phyloP scores from a whole-genome alignment of 2,113 vertebrate species.

The Crotalus helleri region DNA sequence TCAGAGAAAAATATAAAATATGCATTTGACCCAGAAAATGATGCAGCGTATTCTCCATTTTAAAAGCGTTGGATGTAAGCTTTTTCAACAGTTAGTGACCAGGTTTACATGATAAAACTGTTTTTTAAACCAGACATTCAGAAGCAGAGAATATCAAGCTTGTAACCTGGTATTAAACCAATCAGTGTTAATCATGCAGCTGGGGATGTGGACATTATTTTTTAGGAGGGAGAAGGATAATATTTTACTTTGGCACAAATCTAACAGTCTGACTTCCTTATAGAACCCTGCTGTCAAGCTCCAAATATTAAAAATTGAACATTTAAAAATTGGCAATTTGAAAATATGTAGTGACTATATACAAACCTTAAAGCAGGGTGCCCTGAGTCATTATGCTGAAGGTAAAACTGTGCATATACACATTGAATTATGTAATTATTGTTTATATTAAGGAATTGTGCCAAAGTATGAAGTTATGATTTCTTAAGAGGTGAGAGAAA shows the following conservation, averaged over 20 bases:
- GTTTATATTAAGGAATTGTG: neutral
- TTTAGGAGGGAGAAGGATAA: neutral
- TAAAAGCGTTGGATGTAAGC: neutral
- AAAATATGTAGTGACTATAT: neutral
- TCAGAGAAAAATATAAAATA: neutral
- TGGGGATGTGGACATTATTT: neutral
- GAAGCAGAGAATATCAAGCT: neutral
- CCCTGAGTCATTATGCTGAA: neutral
- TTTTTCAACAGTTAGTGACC: neutral
- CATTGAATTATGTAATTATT: neutral
- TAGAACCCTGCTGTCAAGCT: neutral
- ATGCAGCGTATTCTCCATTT: too few species aligned
- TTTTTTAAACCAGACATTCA: neutral
- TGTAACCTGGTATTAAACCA: neutral
- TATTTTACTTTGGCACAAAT: neutral
- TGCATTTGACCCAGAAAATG: neutral
- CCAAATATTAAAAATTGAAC: neutral
- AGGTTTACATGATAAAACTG: neutral
- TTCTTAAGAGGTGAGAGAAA: neutral
- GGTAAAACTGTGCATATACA: neutral
- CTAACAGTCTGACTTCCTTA: neutral
- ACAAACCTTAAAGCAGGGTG: neutral
- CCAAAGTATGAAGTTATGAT: neutral
- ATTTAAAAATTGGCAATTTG: neutral
- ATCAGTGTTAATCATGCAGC: neutral